Conservation (phyloP, 2,113 vertebrate species). For the Corydoras sp. region DNA sequence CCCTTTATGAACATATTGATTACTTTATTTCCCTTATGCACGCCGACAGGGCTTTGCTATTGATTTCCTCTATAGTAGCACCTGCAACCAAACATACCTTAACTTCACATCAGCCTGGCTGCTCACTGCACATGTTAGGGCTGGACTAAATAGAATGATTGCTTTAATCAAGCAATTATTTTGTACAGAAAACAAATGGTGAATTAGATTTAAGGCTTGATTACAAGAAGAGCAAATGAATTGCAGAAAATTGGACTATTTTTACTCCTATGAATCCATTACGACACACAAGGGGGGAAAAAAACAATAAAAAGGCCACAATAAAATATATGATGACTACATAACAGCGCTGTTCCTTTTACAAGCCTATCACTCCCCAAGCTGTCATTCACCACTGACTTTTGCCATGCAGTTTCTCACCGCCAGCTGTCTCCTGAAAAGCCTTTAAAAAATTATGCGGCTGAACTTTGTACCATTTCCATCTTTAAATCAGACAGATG, state of each 20-base stretch:
- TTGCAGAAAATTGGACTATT: background rate
- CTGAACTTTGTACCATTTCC: too few species aligned
- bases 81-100: background rate
- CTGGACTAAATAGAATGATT: background rate
- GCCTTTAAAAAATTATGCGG: too few species aligned
- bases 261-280: background rate
- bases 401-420: background rate
- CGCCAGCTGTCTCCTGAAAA: too few species aligned
- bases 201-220: background rate
- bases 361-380: background rate
- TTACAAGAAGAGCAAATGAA: background rate
- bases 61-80: conserved; percentile 23
- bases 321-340: background rate
- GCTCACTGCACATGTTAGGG: background rate
- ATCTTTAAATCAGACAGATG: too few species aligned
- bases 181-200: background rate
- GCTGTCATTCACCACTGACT: background rate
- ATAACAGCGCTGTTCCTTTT: background rate
- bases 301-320: background rate
- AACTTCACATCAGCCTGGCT: background rate
- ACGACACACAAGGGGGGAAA: too few species aligned
- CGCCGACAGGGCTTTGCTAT: conserved; percentile 35
- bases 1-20: conserved; percentile 40
- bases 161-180: background rate
- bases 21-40: conserved; percentile 41